A percentile compares a stretch with the other conserved stretches of the same genome.
Conservation (phyloP, 2,888 invertebrate genomes). For the Leptopilina myrica region DNA sequence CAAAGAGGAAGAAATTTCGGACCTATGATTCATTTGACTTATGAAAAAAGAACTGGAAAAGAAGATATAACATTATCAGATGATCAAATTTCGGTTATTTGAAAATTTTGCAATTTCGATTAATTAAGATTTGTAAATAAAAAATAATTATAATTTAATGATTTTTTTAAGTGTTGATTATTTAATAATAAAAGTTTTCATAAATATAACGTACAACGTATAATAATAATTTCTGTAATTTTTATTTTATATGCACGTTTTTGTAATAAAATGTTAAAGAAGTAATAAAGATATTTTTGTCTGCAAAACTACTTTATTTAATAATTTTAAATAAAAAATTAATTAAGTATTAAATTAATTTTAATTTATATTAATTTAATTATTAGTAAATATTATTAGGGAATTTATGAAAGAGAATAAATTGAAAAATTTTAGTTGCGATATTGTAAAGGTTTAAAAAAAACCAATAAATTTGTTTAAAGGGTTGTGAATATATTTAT, state of each 20-base stretch:
- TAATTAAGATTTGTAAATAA: background rate
- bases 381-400: too few species aligned
- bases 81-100: background rate
- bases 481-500: constrained; percentile 1
- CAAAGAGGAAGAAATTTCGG: background rate
- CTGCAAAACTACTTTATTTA: background rate
- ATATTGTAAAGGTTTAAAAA: background rate
- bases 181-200: background rate
- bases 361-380: too few species aligned
- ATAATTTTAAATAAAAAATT: too few species aligned
- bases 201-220: too few species aligned
- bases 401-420: background rate
- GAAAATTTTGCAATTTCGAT: background rate
- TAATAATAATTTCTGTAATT: too few species aligned
- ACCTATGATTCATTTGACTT: background rate
- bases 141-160: too few species aligned
- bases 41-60: background rate
- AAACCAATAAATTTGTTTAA: background rate
- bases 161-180: background rate
- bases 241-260: too few species aligned
- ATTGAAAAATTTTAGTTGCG: background rate
- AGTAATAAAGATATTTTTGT: too few species aligned
- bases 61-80: background rate
- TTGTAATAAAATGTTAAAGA: too few species aligned
- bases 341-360: too few species aligned